Evolutionary conservation across 2,113 vertebrate genomes (phyloP), one percentile per base, ranked within the genome.

Genomic region (Larimichthys crocea): DNA sequence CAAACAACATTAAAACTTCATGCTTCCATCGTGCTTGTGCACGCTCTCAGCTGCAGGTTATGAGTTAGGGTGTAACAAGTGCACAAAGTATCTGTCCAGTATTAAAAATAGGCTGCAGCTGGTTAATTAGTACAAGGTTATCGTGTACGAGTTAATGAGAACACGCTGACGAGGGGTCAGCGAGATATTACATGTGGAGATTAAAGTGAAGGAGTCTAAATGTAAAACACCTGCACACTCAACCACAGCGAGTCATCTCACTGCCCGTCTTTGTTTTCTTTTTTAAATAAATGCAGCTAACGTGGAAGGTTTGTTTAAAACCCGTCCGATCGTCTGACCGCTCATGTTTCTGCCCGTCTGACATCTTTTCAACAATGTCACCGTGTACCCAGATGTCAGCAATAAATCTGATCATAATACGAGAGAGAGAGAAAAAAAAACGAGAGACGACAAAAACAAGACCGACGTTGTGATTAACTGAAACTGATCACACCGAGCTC

Each of bases 1-100:
- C 29, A 76, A 79, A 68, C 31, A 79, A 26, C 17, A 75, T 72
- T 65, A 59, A 70, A 70, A 52, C 17, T 73, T 56, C 17, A 26
- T 20, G 29, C n/a, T 44, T 61, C 57, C 16, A 57, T 68, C 49
- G 24, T 16, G 10, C 42, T 48, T 48, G n/a, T 46, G 24, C 22
- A 26, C 60, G 20, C 46, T 56, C 19, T 52, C 3, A 59, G 29
- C 10, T 22, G 7, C 52, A 66, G 49, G 29, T 24, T 4, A 77
- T 16, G 44, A 66, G 68, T 59, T 19, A 19, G 5, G 52, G 50
- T 55, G 42, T 7, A 19, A 52, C 60, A 63, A 68, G n/a, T 64
- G 26, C 20, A 69, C 50, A 35, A 67, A 63, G 26, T 17, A 24
- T 10, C 19, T 44, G 44, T 15, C 14, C n/a, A 22, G 20, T 17